These are phyloP conservation scores for Rotaria sp. DNA, from an alignment of 2,888 invertebrate genomes.

Conservation along the genomic window DNA sequence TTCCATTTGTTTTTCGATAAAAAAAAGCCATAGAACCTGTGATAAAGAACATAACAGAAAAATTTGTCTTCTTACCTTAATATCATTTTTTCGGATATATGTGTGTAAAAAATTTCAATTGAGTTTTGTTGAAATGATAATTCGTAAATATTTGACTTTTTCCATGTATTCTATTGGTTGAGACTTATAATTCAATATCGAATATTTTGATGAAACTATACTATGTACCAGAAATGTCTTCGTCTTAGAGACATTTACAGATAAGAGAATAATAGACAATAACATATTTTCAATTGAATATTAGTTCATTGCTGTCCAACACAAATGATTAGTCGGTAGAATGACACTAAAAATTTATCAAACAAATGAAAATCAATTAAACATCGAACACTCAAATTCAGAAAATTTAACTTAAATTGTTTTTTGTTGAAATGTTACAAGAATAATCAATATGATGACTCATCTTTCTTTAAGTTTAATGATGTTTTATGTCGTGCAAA, in stretches of 20 bases:
- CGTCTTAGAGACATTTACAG: background rate
- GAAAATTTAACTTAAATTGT: no score
- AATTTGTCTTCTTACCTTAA: background rate
- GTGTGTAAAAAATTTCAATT: background rate
- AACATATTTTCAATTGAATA: no score
- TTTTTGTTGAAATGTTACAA: no score
- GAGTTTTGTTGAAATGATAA: background rate
- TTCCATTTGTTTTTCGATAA: background rate
- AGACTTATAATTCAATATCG: background rate
- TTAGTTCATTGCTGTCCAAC: no score
- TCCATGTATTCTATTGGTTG: background rate
- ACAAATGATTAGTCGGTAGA: no score
- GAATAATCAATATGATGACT: no score
- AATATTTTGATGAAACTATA: background rate
- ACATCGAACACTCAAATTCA: no score
- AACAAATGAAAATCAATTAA: no score
- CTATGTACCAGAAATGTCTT: background rate
- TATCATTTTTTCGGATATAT: background rate
- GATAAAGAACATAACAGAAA: background rate
- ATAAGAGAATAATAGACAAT: background rate
- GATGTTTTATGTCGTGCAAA: no score
- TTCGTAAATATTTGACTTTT: background rate
- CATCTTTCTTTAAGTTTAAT: no score
- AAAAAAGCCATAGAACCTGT: background rate
- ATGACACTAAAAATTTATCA: no score